Evolutionary conservation across 2,888 invertebrate species (phyloP).

Genomic region (Nematopogon swammerdamellus): DNA sequence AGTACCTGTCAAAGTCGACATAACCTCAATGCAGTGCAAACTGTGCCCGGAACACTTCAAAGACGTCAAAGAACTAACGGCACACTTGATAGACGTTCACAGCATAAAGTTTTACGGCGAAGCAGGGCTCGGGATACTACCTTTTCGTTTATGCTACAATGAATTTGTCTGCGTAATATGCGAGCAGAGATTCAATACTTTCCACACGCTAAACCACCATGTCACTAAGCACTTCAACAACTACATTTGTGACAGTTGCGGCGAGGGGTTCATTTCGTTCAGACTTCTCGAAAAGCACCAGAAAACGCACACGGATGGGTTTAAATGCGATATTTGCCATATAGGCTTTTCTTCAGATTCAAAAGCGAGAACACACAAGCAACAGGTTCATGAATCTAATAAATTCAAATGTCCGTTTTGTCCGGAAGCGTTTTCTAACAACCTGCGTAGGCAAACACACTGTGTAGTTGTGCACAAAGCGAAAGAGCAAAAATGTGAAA

Average conservation of each 20-base stretch:
- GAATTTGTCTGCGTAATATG: conserved; percentile 1
- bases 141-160: conserved; percentile 1
- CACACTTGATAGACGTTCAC: neutral
- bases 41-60: neutral
- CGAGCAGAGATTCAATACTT: neutral
- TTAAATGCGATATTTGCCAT: conserved; percentile 11
- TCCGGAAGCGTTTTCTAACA: neutral
- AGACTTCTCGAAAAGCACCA: conserved; percentile 19
- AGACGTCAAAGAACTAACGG: neutral
- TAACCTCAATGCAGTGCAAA: conserved; percentile 1
- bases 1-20: conserved; percentile 1
- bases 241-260: conserved; percentile 20
- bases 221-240: conserved; percentile 21
- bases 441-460: neutral
- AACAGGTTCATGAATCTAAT: neutral
- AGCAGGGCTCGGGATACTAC: neutral
- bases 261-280: conserved; percentile 20
- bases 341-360: neutral
- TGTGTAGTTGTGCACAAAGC: conserved; percentile 1
- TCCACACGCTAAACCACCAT: conserved; percentile 6
- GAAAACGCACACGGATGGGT: conserved; percentile 17
- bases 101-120: neutral
- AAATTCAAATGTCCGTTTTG: neutral
- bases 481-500: neutral
- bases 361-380: neutral